A percentile compares a stretch with the other conserved stretches of the same genome.
These are phyloP conservation scores for Procavia capensis DNA, from an alignment of 2,113 vertebrate genomes.

Conservation along the genomic window DNA sequence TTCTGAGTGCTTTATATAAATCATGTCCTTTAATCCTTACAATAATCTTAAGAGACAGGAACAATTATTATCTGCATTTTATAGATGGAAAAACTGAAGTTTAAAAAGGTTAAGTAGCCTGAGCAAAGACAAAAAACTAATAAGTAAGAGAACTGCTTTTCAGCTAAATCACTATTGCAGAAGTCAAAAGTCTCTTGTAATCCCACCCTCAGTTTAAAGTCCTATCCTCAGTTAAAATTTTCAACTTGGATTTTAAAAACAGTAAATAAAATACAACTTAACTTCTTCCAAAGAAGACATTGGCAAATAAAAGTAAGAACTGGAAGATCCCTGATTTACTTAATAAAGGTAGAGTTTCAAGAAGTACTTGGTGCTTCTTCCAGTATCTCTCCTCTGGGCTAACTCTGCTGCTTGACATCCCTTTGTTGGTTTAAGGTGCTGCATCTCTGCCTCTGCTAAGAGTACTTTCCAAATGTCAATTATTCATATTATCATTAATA, in stretches of 20 bases:
- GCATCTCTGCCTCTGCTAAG: not conserved
- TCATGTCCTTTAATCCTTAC: not conserved
- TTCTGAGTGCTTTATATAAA: not conserved
- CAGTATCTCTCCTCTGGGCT: not conserved
- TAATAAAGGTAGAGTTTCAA: not conserved
- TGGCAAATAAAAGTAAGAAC: not conserved
- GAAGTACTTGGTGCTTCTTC: not conserved
- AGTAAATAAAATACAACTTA: not conserved
- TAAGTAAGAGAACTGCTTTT: not conserved
- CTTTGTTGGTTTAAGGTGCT: not conserved
- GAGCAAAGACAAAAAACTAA: not conserved
- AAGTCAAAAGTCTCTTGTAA: not conserved
- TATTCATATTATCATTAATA: not conserved
- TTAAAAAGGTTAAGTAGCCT: not conserved
- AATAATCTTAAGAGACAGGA: not conserved
- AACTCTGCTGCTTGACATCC: not conserved
- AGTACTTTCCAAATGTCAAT: not conserved
- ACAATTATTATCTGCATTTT: not conserved
- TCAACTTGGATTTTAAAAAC: not conserved
- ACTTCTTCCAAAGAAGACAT: not conserved
- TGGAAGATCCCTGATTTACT: not conserved
- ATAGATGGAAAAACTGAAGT: not conserved
- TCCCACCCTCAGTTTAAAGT: not conserved
- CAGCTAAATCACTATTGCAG: not conserved
- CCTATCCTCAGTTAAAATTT: not conserved